Percentiles rank a stretch among this genome's conserved stretches.
Evolutionary conservation across 2,113 vertebrate genomes (phyloP).

Genomic region (Taurulus bubalis): DNA sequence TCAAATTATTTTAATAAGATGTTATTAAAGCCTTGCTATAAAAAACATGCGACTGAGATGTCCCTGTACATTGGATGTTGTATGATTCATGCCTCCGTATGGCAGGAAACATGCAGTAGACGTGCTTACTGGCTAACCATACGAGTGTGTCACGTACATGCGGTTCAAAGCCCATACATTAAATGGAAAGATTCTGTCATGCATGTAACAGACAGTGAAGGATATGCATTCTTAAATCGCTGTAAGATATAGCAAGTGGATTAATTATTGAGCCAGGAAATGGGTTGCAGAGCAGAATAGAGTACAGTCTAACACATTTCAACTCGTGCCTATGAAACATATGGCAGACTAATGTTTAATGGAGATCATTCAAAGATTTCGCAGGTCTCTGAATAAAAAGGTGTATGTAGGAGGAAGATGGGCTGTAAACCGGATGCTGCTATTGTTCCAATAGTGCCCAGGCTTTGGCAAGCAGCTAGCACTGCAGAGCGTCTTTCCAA

Average conservation of each 20-base stretch:
- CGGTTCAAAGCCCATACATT: slow-evolving; percentile 8
- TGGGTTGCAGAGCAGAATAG: slow-evolving; percentile 24
- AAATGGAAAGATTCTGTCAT: slow-evolving; percentile 35
- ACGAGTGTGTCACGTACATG: slow-evolving; percentile 27
- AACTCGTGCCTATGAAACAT: neutral
- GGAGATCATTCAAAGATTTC: neutral
- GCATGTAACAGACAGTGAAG: slow-evolving; percentile 53
- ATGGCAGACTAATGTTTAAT: slow-evolving; percentile 2
- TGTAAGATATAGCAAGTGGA: slow-evolving; percentile 13
- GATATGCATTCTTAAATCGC: slow-evolving; percentile 31
- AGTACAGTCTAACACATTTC: neutral
- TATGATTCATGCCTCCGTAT: slow-evolving; percentile 29
- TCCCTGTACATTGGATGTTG: neutral
- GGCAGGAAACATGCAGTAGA: slow-evolving; percentile 13
- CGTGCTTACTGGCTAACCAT: slow-evolving; percentile 5
- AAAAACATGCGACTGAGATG: slow-evolving; percentile 25
- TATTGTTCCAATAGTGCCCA: slow-evolving; percentile 20
- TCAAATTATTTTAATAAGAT: slow-evolving; percentile 5
- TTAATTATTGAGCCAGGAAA: slow-evolving; percentile 50
- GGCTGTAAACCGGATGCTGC: slow-evolving; percentile 27
- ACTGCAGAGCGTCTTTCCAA: slow-evolving; percentile 37
- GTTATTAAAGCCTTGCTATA: slow-evolving; percentile 3
- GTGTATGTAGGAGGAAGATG: neutral
- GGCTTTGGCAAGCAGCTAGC: slow-evolving; percentile 26
- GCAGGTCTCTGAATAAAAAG: neutral